These are phyloP conservation scores for Eulimnadia texana DNA, from an alignment of 1,140 invertebrate genomes.

Conservation along the genomic window DNA sequence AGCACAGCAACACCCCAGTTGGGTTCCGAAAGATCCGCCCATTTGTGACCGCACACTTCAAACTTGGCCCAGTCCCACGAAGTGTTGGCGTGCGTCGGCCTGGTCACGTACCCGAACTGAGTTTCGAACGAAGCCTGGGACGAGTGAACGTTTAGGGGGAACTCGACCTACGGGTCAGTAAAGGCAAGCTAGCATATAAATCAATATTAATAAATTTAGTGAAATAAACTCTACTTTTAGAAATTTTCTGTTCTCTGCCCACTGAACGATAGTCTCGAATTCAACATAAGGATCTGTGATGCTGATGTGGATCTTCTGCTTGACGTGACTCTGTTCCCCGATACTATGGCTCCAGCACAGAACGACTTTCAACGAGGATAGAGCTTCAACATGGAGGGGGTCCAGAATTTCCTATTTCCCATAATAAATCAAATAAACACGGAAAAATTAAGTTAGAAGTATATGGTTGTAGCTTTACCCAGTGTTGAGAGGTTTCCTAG, in stretches of 20 bases:
- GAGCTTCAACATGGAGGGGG: slow-evolving; percentile 18
- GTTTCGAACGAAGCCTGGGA: slow-evolving; percentile 34
- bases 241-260: slow-evolving; percentile 38
- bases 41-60: slow-evolving; percentile 39
- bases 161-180: slow-evolving; percentile 31
- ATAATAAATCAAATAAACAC: too few relatives aligned
- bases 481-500: slow-evolving; percentile 24
- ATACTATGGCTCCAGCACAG: slow-evolving; percentile 27
- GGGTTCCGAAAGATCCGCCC: slow-evolving; percentile 37
- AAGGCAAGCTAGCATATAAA: too few relatives aligned
- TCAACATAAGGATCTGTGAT: slow-evolving; percentile 33
- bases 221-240: slow-evolving; percentile 31
- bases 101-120: slow-evolving; percentile 34
- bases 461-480: too few relatives aligned
- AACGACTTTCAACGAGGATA: slow-evolving; percentile 27
- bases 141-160: slow-evolving; percentile 31
- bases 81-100: slow-evolving; percentile 38
- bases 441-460: too few relatives aligned
- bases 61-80: slow-evolving; percentile 40
- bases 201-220: background rate
- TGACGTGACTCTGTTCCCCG: slow-evolving; percentile 29
- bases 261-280: slow-evolving; percentile 33
- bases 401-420: slow-evolving; percentile 4
- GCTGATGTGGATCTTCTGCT: slow-evolving; percentile 31
- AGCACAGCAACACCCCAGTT: slow-evolving; percentile 36